These are phyloP conservation scores for Drosophila bocki DNA, from an alignment of 1,140 invertebrate species.

Conservation along the genomic window DNA sequence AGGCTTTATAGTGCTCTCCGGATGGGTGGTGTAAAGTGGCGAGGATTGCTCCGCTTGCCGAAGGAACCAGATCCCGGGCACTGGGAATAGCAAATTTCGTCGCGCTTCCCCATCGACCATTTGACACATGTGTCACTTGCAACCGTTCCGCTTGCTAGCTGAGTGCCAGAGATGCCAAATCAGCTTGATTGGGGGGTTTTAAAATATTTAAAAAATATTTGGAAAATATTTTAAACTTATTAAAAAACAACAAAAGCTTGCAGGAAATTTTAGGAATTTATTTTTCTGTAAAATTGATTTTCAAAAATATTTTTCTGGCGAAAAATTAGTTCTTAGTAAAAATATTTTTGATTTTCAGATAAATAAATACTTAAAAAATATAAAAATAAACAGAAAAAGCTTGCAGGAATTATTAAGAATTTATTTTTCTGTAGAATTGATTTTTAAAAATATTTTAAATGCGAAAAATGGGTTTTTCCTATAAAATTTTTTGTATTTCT, in stretches of 20 bases:
- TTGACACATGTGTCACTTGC: slow-evolving; percentile 82
- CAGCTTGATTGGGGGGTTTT: background rate
- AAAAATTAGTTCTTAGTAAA: background rate
- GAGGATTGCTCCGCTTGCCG: background rate
- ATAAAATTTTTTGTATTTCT: too few species aligned
- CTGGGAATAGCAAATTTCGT: slow-evolving; percentile 52
- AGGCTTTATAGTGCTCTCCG: background rate
- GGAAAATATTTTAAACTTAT: background rate
- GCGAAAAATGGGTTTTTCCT: too few species aligned
- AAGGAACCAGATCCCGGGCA: background rate
- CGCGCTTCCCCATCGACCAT: slow-evolving; percentile 69
- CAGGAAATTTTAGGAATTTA: background rate
- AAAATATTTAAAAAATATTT: background rate
- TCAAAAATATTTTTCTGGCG: background rate
- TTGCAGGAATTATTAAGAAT: background rate
- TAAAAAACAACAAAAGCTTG: too few species aligned
- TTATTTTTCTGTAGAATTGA: background rate
- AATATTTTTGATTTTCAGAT: too few species aligned
- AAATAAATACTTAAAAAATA: too few species aligned
- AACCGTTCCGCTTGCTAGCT: slow-evolving; percentile 59
- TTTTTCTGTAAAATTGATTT: background rate
- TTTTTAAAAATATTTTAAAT: background rate
- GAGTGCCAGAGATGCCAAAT: slow-evolving; percentile 19
- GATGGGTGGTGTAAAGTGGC: slow-evolving; percentile 8
- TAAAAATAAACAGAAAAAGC: too few species aligned